Evolutionary conservation across 1,140 invertebrate genomes (phyloP).

Genomic region (Drosophila gunungcola): DNA sequence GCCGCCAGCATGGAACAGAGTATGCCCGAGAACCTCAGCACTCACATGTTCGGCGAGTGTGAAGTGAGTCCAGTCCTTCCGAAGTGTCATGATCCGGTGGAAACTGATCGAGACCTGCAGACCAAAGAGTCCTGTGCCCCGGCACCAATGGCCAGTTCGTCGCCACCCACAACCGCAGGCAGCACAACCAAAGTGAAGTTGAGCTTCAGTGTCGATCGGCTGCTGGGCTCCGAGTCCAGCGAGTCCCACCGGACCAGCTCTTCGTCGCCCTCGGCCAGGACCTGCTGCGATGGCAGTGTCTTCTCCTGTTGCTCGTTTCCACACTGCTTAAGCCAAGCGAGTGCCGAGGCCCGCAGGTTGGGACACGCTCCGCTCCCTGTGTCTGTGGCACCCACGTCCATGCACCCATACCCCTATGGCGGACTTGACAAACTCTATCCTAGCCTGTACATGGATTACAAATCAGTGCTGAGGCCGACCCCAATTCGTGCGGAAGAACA

Average conservation of each 20-base stretch:
- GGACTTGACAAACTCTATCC: slow-evolving; percentile 67
- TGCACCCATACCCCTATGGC: slow-evolving; percentile 40
- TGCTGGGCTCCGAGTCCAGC: slow-evolving; percentile 58
- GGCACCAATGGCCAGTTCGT: slow-evolving; percentile 2
- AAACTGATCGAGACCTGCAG: slow-evolving; percentile 28
- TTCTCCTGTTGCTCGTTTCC: slow-evolving; percentile 64
- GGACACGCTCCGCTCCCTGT: slow-evolving; percentile 13
- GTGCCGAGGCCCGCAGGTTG: slow-evolving; percentile 39
- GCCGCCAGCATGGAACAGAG: slow-evolving; percentile 67
- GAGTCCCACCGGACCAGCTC: slow-evolving; percentile 11
- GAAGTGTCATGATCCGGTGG: slow-evolving; percentile 18
- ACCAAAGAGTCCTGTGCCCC: slow-evolving; percentile 41
- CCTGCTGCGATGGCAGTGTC: slow-evolving; percentile 57
- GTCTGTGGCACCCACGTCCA: neutral
- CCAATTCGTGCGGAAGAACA: slow-evolving; percentile 68
- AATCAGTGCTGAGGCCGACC: slow-evolving; percentile 70
- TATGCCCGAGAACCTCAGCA: slow-evolving; percentile 75
- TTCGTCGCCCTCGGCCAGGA: slow-evolving; percentile 3
- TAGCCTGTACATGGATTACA: slow-evolving; percentile 71
- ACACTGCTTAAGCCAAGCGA: slow-evolving; percentile 46
- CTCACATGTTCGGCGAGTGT: slow-evolving; percentile 63
- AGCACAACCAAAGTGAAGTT: slow-evolving; percentile 73
- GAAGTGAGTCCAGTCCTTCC: slow-evolving; percentile 31
- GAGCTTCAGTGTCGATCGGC: slow-evolving; percentile 80
- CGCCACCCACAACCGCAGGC: slow-evolving; percentile 16